These are phyloP conservation scores for Adela reaumurella DNA, from an alignment of 2,888 invertebrate species.

Conservation along the genomic window DNA sequence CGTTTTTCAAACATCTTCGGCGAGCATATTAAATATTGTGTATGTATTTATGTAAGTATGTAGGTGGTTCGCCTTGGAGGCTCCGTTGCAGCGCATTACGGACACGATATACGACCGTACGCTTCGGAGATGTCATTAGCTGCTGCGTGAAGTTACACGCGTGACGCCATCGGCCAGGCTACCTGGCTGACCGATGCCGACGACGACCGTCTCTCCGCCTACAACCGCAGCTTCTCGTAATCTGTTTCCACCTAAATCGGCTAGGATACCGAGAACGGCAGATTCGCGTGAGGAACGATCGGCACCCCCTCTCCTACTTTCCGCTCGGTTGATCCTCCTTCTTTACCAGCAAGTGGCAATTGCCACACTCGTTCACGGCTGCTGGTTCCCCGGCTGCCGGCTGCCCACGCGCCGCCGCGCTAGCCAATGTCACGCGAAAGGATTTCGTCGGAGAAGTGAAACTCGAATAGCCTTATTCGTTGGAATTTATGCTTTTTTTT, in stretches of 20 bases:
- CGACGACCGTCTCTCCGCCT: too few relatives aligned
- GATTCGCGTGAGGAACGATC: too few relatives aligned
- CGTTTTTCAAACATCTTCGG: conserved; percentile 28
- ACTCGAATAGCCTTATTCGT: not conserved
- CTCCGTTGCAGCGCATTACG: conserved; percentile 1
- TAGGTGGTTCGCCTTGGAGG: conserved; percentile 41
- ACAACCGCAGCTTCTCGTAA: too few relatives aligned
- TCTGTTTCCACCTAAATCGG: too few relatives aligned
- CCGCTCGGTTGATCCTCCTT: not conserved
- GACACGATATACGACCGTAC: not conserved
- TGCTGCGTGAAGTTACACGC: not conserved
- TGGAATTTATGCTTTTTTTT: not conserved
- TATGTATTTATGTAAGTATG: conserved; percentile 35
- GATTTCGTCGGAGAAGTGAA: not conserved
- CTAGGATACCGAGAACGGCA: too few relatives aligned
- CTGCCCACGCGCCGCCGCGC: not conserved
- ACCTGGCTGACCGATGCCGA: too few relatives aligned
- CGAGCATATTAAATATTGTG: conserved; percentile 26
- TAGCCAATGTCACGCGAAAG: not conserved
- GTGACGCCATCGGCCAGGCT: too few relatives aligned
- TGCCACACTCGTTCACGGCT: not conserved
- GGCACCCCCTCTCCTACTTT: not conserved
- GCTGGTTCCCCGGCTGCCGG: too few relatives aligned
- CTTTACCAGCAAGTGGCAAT: not conserved
- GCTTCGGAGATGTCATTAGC: conserved; percentile 27